Conservation (phyloP, 2,888 invertebrate genomes). For the Stenodera caucasica region DNA sequence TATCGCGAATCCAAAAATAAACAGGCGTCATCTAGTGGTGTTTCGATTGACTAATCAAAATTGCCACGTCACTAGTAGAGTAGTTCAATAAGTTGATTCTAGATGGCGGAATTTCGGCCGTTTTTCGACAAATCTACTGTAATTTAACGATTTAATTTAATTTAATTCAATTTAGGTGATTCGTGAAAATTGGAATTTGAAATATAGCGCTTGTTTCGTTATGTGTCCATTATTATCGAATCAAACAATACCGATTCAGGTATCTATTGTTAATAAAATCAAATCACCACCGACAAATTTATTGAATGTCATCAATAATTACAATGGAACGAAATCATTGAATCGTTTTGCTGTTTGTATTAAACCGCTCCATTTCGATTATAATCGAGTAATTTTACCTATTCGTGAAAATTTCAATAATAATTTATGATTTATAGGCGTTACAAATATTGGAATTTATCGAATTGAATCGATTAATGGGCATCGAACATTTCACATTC, state of each 20-base stretch:
- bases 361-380: conserved; percentile 88
- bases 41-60: too few species aligned
- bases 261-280: conserved; percentile 68
- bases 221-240: conserved; percentile 74
- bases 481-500: conserved; percentile 85
- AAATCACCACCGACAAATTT: conserved; percentile 67
- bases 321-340: conserved; percentile 55
- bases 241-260: conserved; percentile 65
- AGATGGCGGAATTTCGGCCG: too few species aligned
- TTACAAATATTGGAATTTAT: conserved; percentile 86
- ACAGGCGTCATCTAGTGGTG: too few species aligned
- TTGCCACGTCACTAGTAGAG: too few species aligned
- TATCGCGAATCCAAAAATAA: too few species aligned
- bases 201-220: conserved; percentile 89
- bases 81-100: too few species aligned
- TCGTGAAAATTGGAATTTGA: conserved; percentile 90
- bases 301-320: conserved; percentile 64
- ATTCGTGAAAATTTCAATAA: too few species aligned
- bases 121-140: too few species aligned
- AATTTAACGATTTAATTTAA: too few species aligned
- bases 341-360: conserved; percentile 76
- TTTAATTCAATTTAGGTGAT: too few species aligned
- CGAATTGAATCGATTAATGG: conserved; percentile 81
- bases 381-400: conserved; percentile 75
- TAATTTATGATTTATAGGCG: too few species aligned